Evolutionary conservation across 2,113 vertebrate genomes (phyloP).

Genomic region (Scolopax mira): DNA sequence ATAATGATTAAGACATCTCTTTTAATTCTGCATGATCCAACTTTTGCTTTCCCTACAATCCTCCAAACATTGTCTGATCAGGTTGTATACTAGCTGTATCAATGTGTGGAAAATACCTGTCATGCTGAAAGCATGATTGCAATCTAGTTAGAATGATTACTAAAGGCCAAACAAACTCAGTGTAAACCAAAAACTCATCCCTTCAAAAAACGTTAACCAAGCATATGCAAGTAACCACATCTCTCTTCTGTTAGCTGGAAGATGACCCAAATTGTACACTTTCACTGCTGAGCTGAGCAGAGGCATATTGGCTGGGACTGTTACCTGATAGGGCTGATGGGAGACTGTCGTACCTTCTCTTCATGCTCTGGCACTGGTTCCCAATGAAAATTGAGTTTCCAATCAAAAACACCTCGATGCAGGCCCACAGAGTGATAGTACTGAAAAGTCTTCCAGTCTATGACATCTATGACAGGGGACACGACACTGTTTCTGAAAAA

Average conservation of each 20-base stretch:
- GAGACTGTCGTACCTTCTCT: slow-evolving; percentile 69
- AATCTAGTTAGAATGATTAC: not conserved
- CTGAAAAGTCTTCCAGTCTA: slow-evolving; percentile 85
- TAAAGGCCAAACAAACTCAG: not conserved
- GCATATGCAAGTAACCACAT: not conserved
- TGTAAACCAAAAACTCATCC: not conserved
- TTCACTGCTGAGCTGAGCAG: not conserved
- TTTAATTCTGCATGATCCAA: not conserved
- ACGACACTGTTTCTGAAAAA: slow-evolving; percentile 82
- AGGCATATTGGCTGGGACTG: not conserved
- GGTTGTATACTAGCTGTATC: not conserved
- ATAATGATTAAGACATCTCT: not conserved
- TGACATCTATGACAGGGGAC: slow-evolving; percentile 86
- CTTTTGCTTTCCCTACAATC: not conserved
- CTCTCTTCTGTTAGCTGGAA: not conserved
- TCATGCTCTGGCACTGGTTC: slow-evolving; percentile 73
- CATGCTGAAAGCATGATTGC: not conserved
- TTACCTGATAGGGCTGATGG: slow-evolving; percentile 83
- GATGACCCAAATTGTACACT: not conserved
- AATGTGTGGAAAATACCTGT: not conserved
- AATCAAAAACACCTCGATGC: slow-evolving; percentile 83
- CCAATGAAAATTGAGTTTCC: slow-evolving; percentile 89
- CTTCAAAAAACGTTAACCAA: not conserved
- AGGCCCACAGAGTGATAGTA: slow-evolving; percentile 79
- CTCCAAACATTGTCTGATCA: not conserved